Base-by-base conservation (phyloP, 1,140 invertebrate genomes). In the Bombyx mandarina region DNA sequence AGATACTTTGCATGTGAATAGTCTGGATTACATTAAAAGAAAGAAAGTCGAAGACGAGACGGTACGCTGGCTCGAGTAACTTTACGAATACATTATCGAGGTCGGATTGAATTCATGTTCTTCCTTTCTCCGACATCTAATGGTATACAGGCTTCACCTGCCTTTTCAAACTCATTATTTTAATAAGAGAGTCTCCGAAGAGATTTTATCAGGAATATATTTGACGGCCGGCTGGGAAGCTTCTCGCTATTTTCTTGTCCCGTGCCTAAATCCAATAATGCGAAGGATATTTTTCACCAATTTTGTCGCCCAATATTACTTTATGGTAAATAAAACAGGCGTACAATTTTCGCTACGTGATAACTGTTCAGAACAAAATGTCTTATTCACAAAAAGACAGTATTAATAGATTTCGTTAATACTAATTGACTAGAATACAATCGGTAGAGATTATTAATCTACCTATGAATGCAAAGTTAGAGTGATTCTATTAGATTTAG, bases 61-160 rank as follows among this genome's bases (percentile, higher is more conserved):
- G 48, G n/a, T 6, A 49, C 12, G 48, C 22, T n/a, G 7, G 12
- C 48, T n/a, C 12, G n/a, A 5, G n/a, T 12, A 49, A 49, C 48
- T 49, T 49, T 49, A 49, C 48, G 48, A 49, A 49, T 49, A 49
- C 8, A 49, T 49, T 49, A 49, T 49, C 48, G 48, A 49, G 12
- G 48, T 49, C n/a, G 48, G n/a, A 49, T 49, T 49, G 48, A 49
- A 49, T 49, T 49, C 12, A 49, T 49, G 48, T 49, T 12, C n/a
- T 49, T 49, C 8, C 48, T 49, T 49, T 7, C 48, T 49, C 26
- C 22, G 22, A 49, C 48, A 49, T 49, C n/a, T 9, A 12, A 49
- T 49, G 48, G 48, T 22, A 49, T 7, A 49, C 9, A 35, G 26
- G 26, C 12, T 47, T 9, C 45, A 47, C 45, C 45, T 47, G 45